Evolutionary conservation across 2,113 vertebrate genomes (phyloP).

Genomic region (Mesocricetus auratus): DNA sequence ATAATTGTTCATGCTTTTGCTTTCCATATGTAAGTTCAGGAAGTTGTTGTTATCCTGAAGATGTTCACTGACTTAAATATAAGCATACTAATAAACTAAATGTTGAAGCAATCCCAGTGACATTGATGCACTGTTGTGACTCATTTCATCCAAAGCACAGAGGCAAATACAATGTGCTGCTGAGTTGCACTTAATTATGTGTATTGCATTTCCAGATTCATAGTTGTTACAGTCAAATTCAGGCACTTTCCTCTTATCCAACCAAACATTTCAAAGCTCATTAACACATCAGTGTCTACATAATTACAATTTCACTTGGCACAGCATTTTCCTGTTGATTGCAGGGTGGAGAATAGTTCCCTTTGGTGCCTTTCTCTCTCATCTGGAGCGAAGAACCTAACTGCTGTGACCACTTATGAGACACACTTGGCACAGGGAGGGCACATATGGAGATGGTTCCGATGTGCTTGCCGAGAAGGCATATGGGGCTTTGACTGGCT

Average conservation of each 20-base stretch:
- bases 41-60: not conserved
- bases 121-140: not conserved
- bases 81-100: slow-evolving; percentile 32
- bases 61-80: not conserved
- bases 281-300: slow-evolving; percentile 84
- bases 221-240: slow-evolving; percentile 56
- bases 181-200: slow-evolving; percentile 32
- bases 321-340: slow-evolving; percentile 86
- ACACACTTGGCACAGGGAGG: slow-evolving; percentile 82
- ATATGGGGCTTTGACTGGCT: slow-evolving; percentile 80
- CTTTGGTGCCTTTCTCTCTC: slow-evolving; percentile 86
- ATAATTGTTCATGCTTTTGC: not conserved
- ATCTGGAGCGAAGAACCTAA: slow-evolving; percentile 86
- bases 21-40: not conserved
- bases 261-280: slow-evolving; percentile 83
- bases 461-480: slow-evolving; percentile 78
- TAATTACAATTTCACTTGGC: slow-evolving; percentile 85
- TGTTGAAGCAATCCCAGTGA: not conserved
- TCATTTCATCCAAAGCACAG: not conserved
- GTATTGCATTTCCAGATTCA: slow-evolving; percentile 47
- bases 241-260: slow-evolving; percentile 74
- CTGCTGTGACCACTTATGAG: slow-evolving; percentile 87
- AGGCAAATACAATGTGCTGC: not conserved
- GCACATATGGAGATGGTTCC: slow-evolving; percentile 85
- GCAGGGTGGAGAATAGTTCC: slow-evolving; percentile 85